Evolutionary conservation across 2,888 invertebrate genomes (phyloP).

Genomic region (Epinotia nisella): DNA sequence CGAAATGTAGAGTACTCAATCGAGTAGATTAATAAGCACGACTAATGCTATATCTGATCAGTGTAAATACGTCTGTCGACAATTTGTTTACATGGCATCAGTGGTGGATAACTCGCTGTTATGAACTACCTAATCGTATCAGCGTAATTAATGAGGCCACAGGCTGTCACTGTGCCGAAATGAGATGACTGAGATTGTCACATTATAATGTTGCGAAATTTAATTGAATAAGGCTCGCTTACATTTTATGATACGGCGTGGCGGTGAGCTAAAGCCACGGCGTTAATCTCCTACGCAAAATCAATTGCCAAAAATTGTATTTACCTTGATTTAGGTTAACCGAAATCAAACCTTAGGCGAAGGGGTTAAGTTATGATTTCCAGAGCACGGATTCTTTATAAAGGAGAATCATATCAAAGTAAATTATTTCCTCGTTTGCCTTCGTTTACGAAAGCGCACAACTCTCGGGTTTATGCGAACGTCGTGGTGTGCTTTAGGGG

Average conservation of each 20-base stretch:
- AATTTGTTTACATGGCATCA: slow-evolving; percentile 9
- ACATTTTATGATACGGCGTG: slow-evolving; percentile 78
- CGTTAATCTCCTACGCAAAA: slow-evolving; percentile 79
- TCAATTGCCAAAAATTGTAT: slow-evolving; percentile 82
- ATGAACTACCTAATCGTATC: slow-evolving; percentile 60
- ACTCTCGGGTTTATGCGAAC: slow-evolving; percentile 57
- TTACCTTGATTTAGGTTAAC: slow-evolving; percentile 55
- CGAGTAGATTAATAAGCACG: slow-evolving; percentile 28
- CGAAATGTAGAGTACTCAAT: neutral
- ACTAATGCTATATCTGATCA: slow-evolving; percentile 27
- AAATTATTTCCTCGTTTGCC: slow-evolving; percentile 79
- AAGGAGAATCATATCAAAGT: slow-evolving; percentile 78
- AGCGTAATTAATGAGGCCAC: slow-evolving; percentile 62
- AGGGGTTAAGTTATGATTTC: slow-evolving; percentile 65
- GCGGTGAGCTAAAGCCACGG: slow-evolving; percentile 68
- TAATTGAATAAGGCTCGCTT: slow-evolving; percentile 83
- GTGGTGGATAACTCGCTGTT: slow-evolving; percentile 14
- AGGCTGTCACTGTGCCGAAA: slow-evolving; percentile 68
- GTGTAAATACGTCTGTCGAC: slow-evolving; percentile 30
- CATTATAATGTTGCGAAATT: slow-evolving; percentile 75
- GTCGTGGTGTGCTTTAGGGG: slow-evolving; percentile 58
- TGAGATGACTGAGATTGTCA: slow-evolving; percentile 78
- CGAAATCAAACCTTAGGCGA: slow-evolving; percentile 59
- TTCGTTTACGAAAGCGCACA: slow-evolving; percentile 72
- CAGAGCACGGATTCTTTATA: slow-evolving; percentile 55